Evolutionary conservation across 2,797 vertebrate species (phyloP).

Genomic region (Acanthurus tractus): DNA sequence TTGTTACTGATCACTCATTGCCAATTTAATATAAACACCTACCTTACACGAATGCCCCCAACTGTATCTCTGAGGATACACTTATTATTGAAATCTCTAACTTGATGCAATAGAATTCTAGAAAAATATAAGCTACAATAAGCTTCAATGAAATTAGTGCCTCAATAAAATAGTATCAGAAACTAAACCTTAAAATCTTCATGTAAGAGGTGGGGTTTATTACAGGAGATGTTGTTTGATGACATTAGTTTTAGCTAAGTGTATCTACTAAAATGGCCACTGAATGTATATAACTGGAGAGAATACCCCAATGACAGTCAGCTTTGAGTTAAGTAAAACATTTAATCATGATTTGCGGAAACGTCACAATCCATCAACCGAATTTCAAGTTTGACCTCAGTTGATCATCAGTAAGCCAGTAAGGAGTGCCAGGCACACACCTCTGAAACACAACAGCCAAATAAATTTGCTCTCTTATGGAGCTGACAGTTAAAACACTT

Average conservation of each 20-base stretch:
- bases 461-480: conserved; percentile 51
- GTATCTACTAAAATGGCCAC: conserved; percentile 13
- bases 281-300: conserved; percentile 13
- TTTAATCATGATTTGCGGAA: conserved; percentile 41
- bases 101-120: background rate
- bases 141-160: conserved; percentile 10
- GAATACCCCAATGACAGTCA: conserved; percentile 36
- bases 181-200: background rate
- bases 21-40: background rate
- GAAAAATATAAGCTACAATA: background rate
- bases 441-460: conserved; percentile 39
- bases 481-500: conserved; percentile 51
- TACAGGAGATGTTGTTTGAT: background rate
- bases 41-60: background rate
- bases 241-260: background rate
- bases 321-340: conserved; percentile 32
- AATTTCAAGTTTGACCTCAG: conserved; percentile 57
- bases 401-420: conserved; percentile 35
- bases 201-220: background rate
- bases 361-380: conserved; percentile 42
- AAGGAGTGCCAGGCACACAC: conserved; percentile 19
- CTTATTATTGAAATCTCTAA: background rate
- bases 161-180: background rate
- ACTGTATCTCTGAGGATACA: background rate
- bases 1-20: background rate